A percentile compares a stretch with the other conserved stretches of the same genome.
Evolutionary conservation across 2,797 vertebrate genomes (phyloP).

Genomic region (Mormyrus hasselquistii): DNA sequence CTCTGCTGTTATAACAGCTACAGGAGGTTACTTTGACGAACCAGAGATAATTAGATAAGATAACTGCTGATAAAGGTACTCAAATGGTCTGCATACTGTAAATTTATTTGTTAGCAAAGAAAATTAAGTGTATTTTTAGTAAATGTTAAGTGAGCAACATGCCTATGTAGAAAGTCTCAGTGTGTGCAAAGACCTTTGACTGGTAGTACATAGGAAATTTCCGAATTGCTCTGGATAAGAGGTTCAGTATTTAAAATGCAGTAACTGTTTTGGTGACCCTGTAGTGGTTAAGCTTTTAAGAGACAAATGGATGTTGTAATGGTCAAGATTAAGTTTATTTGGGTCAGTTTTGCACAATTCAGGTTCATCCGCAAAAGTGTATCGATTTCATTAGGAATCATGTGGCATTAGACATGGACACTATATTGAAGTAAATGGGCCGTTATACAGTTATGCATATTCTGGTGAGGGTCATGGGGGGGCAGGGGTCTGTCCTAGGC

Average conservation of each 20-base stretch:
- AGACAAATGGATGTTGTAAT: neutral
- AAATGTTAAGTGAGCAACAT: neutral
- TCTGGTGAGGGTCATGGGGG: neutral
- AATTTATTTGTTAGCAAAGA: neutral
- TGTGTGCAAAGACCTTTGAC: neutral
- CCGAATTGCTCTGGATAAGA: neutral
- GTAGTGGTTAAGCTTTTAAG: neutral
- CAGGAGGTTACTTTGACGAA: neutral
- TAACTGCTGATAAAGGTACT: neutral
- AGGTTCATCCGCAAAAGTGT: neutral
- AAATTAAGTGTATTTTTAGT: neutral
- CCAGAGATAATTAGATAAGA: neutral
- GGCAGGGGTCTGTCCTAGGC: neutral
- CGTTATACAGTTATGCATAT: neutral
- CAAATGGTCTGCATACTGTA: neutral
- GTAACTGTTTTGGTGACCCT: neutral
- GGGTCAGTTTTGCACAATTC: neutral
- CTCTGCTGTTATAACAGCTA: neutral
- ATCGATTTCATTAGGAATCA: neutral
- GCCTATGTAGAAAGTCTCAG: neutral
- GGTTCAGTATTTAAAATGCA: neutral
- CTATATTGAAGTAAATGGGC: neutral
- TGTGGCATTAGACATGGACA: neutral
- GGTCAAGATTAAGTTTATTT: neutral
- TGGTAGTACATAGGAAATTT: neutral